Base-by-base conservation (phyloP, 2,113 vertebrate genomes). In the Panurus biarmicus region DNA sequence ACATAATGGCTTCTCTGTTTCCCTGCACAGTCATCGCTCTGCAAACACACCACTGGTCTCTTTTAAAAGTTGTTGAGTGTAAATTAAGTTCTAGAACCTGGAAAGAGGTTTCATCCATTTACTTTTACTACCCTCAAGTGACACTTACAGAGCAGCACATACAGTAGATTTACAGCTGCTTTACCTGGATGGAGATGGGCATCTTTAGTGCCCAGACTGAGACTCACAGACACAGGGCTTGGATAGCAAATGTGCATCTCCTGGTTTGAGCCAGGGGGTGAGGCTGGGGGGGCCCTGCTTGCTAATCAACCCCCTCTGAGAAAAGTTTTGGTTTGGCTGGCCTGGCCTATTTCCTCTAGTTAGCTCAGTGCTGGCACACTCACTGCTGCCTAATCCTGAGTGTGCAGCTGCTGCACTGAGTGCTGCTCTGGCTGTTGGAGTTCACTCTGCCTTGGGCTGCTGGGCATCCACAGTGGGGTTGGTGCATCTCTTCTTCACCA, bases 1-100 rank as follows among this genome's bases (percentile, higher is more conserved):
- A 78, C 75, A 96, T 93, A 96, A 96, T 84, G 95, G 90, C 76
- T 72, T 64, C 96, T 95, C 95, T 96, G 96, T 97, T 96, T 78
- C 76, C 82, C 47, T 81, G 92, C 93, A 45, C 78, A 81, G 94
- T 79, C 69, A 51, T 56, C 90, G 94, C 90, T 80, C 90, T 74
- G 79, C 94, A 78, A 88, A 74, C 78, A 82, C 7, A 24, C 90
- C 85, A 84, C 82, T 83, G 82, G 73, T 58, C 90, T 95, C 83
- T 93, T 80, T 83, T 88, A 74, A 71, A 94, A 91, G 61, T 65
- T 51, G 70, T 72, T 72, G 57, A 92, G 81, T 82, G 71, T 91
- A 95, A 96, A 95, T 94, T 87, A 81, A 90, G 67, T 80, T 71
- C 61, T 81, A 78, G 79, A 95, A 88, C 94, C 79, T 86, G 82